Base-by-base conservation (phyloP, 1,140 invertebrate genomes). In the Drosophila sechellia region DNA sequence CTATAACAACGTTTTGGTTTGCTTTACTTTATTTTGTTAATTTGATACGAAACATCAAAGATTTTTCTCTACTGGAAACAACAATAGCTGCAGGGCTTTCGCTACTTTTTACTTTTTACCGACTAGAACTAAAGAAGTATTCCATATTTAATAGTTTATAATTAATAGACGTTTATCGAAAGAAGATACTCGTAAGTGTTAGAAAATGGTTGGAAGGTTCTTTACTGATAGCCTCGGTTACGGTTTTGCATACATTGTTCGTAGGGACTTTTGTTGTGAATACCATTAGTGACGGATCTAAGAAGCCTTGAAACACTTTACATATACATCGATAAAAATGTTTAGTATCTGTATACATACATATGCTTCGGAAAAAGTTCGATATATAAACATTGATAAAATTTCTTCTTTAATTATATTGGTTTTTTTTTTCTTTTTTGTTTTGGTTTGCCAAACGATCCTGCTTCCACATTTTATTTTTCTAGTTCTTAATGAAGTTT, bases 391-490 rank as follows among this genome's bases (percentile, higher is more conserved):
- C 55, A 79, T 80, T 77, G 15, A 73, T 80, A 56, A 48, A 73
- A 22, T 66, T 53, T 54, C 13, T 64, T 42, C 40, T 40, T 35
- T 56, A 17, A 31, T 31, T 31, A 10, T 31, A 31, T 31, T 31
- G 31, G 0, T 8, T 31, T 25, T 61, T 25, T 61, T 53, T 60
- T 37, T 34, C 10, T 35, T 66, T 25, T 17, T 46, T 27, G 12
- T 56, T 72, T 48, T 37, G 75, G 64, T 80, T 73, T 83, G 79
- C 79, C 71, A 50, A 81, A 79, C 87, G 90, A 92, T 92, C 90
- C 90, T 92, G 90, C 90, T 92, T 92, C 90, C 85, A 74, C 49
- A 87, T 87, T 86, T 91, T 85, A 81, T 68, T 79, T 70, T 61
- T 68, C 46, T 50, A 68, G 39, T 50, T 75, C 53, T 60, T 15